A percentile compares a stretch with the other conserved stretches of the same genome.
Conservation (phyloP, 1,140 invertebrate genomes). For the Yoshiicerus persimilis region DNA sequence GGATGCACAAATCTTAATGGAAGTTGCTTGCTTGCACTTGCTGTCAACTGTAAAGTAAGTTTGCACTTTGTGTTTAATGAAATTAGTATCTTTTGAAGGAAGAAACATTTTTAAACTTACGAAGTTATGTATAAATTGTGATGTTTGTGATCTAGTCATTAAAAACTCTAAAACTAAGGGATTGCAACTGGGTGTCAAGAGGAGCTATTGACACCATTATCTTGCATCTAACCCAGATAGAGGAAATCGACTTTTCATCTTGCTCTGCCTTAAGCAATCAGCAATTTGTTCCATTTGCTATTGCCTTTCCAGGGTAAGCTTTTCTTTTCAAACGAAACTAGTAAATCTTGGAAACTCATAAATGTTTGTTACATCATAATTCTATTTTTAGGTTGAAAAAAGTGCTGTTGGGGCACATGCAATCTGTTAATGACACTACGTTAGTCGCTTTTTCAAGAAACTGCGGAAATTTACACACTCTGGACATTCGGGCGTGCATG, state of each 20-base stretch:
- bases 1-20: not conserved
- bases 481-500: slow-evolving; percentile 27
- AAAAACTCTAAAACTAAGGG: not conserved
- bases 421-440: slow-evolving; percentile 28
- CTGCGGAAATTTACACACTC: not conserved
- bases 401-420: not conserved
- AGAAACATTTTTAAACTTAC: too few species aligned
- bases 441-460: slow-evolving; percentile 1
- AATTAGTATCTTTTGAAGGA: too few species aligned
- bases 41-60: slow-evolving; percentile 29
- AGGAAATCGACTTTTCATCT: slow-evolving; percentile 23
- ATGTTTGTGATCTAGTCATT: not conserved
- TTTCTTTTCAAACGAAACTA: too few species aligned
- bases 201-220: slow-evolving; percentile 32
- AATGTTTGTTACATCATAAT: too few species aligned
- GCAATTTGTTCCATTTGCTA: slow-evolving; percentile 5
- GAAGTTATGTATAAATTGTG: not conserved
- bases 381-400: slow-evolving; percentile 4
- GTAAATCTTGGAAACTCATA: too few species aligned
- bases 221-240: not conserved
- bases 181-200: slow-evolving; percentile 9
- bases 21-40: slow-evolving; percentile 17
- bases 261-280: not conserved
- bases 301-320: slow-evolving; percentile 15
- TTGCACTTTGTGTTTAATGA: not conserved